Percentiles rank a stretch among this genome's conserved stretches.
These are phyloP conservation scores for Micropterix aruncella DNA, from an alignment of 2,888 invertebrate genomes.

Conservation along the genomic window DNA sequence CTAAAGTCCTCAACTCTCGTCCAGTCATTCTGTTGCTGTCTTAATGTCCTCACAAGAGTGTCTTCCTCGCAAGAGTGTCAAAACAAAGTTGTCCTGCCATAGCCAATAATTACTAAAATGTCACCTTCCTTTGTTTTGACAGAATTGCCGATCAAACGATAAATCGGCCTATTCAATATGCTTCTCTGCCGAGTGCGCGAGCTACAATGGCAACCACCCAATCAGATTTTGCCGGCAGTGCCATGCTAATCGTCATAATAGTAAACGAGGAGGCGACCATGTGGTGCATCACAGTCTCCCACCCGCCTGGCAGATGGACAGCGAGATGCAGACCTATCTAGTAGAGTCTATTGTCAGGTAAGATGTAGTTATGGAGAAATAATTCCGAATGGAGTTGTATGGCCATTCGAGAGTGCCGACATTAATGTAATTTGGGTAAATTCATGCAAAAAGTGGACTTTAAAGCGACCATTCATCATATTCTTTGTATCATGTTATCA, in stretches of 20 bases:
- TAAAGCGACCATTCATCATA: too few relatives aligned
- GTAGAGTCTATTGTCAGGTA: conserved; percentile 90
- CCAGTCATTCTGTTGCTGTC: too few relatives aligned
- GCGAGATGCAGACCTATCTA: conserved; percentile 84
- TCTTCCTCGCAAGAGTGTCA: too few relatives aligned
- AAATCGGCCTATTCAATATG: conserved; percentile 92
- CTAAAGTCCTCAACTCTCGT: too few relatives aligned
- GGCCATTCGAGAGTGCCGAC: too few relatives aligned
- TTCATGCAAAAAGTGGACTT: too few relatives aligned
- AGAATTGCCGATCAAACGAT: conserved; percentile 86
- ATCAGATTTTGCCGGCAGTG: conserved; percentile 86
- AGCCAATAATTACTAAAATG: too few relatives aligned
- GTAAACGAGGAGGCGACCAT: conserved; percentile 76
- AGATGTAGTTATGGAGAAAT: too few relatives aligned
- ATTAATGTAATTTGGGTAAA: too few relatives aligned
- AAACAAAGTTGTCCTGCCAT: too few relatives aligned
- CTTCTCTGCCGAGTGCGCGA: conserved; percentile 93
- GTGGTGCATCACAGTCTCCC: conserved; percentile 79
- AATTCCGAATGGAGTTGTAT: too few relatives aligned
- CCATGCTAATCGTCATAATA: conserved; percentile 79
- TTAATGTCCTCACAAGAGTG: not conserved
- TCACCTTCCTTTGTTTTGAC: conserved; percentile 15
- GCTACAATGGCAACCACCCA: conserved; percentile 91
- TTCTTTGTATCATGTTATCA: too few relatives aligned
- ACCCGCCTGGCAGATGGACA: conserved; percentile 79